Evolutionary conservation across 2,888 invertebrate species (phyloP).

Genomic region (Physocephala rufipes): DNA sequence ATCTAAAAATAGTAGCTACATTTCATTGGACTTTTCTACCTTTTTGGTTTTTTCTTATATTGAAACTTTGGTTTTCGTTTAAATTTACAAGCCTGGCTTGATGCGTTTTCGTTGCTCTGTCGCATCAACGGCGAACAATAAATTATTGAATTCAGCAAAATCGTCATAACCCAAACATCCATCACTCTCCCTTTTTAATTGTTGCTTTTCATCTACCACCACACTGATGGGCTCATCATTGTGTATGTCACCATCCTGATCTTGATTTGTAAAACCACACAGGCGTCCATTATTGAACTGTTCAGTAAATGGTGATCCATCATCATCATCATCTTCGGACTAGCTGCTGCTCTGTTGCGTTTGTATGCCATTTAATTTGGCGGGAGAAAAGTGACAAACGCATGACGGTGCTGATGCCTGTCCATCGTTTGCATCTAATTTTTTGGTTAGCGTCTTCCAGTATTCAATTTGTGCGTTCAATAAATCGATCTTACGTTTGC

Average conservation of each 20-base stretch:
- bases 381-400: slow-evolving; percentile 60
- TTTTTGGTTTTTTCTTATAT: not conserved
- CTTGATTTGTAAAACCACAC: too few relatives aligned
- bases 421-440: slow-evolving; percentile 56
- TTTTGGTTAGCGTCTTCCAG: slow-evolving; percentile 63
- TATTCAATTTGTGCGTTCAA: slow-evolving; percentile 64
- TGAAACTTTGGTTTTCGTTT: not conserved
- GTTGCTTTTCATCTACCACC: not conserved
- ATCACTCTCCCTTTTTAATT: not conserved
- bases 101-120: slow-evolving; percentile 7
- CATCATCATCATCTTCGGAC: slow-evolving; percentile 49
- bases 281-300: not conserved
- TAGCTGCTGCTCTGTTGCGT: slow-evolving; percentile 59
- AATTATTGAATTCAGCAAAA: slow-evolving; percentile 33
- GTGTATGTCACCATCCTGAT: slow-evolving; percentile 30
- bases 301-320: not conserved
- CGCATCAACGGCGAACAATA: slow-evolving; percentile 22
- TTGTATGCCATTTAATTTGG: slow-evolving; percentile 56
- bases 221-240: not conserved
- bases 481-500: slow-evolving; percentile 62
- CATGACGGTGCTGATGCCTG: slow-evolving; percentile 59
- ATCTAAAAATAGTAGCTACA: slow-evolving; percentile 15
- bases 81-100: slow-evolving; percentile 14
- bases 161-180: slow-evolving; percentile 23
- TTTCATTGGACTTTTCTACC: not conserved